Base-by-base conservation (phyloP, 2,113 vertebrate species). In the Nibea albiflora region DNA sequence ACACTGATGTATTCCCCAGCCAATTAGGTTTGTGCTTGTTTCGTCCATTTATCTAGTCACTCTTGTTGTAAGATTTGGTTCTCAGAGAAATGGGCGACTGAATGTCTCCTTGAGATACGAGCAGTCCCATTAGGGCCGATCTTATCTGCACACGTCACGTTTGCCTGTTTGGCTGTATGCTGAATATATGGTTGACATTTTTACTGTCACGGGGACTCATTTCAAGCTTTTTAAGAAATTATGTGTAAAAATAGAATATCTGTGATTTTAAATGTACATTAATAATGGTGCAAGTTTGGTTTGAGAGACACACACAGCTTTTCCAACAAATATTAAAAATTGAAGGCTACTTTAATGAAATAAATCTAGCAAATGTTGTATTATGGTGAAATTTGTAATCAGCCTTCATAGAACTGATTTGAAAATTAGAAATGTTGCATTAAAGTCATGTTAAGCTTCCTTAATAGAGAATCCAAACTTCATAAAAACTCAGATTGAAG, bases 51-150 rank as follows among this genome's bases (percentile, higher is more conserved):
- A 69, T 85, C 53, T 54, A 11, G 50, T 44, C 3, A 17, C 70
- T 84, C 60, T 62, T 74, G 68, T 67, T 66, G 31, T 86, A 81
- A 84, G 83, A 73, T 81, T 68, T 81, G 61, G 74, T 80, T 78
- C 44, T 72, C 79, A 73, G 69, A 81, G 67, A 85, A 88, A 76
- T 28, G 42, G 86, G 79, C 88, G 93, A 83, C 93, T 78, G 78
- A 83, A 70, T 67, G 93, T 92, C 92, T 94, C 88, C 39, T 44
- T 66, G 62, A 89, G 81, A 90, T 84, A 92, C 24, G 50, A 87
- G 85, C 70, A 92, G 86, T 90, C 42, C 42, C 58, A 85, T 90
- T 87, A 92, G 60, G 73, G 53, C 42, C 66, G 78, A 86, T 78
- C 49, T 46, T 4, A 91, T 91, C 88, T 50, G 39, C 28, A 53